Conservation (phyloP, 2,797 vertebrate genomes). For the Malurus leucopterus region DNA sequence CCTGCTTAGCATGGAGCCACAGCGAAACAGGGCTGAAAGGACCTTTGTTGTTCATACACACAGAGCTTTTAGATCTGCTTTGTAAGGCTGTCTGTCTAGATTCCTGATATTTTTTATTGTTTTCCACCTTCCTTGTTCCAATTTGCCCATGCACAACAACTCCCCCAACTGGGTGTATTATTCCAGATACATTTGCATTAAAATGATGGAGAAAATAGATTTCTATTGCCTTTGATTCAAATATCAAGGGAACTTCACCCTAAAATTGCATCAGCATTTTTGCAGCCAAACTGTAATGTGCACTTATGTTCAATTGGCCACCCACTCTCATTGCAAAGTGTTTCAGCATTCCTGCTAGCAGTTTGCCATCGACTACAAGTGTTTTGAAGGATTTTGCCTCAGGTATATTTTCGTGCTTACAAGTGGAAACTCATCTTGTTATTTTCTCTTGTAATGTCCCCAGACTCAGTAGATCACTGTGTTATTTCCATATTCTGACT, state of each 20-base stretch:
- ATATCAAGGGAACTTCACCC: constrained; percentile 22
- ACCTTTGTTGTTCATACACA: background rate
- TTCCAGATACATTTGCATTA: constrained; percentile 22
- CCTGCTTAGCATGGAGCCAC: background rate
- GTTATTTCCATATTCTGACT: background rate
- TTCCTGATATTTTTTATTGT: background rate
- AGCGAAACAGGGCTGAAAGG: background rate
- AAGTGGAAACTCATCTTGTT: background rate
- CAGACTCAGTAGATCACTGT: background rate
- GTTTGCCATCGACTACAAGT: background rate
- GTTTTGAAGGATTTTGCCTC: constrained; percentile 22
- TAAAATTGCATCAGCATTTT: constrained; percentile 31
- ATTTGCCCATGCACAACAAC: background rate
- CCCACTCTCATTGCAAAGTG: background rate
- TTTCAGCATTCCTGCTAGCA: background rate
- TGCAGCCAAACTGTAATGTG: constrained; percentile 22
- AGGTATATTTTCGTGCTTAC: constrained; percentile 2
- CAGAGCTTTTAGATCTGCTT: background rate
- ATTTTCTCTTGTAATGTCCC: background rate
- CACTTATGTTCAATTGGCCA: constrained; percentile 20
- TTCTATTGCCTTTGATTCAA: constrained; percentile 22
- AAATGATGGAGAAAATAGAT: constrained; percentile 29
- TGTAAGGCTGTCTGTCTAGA: background rate
- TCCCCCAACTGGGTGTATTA: background rate
- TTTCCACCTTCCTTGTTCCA: background rate